Evolutionary conservation across 2,888 invertebrate genomes (phyloP), one percentile per base, ranked within the genome.

Genomic region (Eristalis arbustorum): DNA sequence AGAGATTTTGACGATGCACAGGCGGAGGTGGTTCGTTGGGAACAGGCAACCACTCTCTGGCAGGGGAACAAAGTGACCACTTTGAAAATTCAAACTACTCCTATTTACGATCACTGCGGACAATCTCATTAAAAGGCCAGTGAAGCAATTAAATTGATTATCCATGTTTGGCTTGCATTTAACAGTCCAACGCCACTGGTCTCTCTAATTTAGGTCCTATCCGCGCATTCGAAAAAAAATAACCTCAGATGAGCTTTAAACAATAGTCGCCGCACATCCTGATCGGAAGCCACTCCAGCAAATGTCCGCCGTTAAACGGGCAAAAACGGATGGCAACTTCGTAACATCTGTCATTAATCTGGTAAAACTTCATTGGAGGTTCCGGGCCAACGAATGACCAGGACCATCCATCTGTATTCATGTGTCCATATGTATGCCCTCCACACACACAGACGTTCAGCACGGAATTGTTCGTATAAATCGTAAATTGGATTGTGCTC

Each of bases 261-360:
- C 37, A 37, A 37, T 13, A 37, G 13, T 3, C 2, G 2, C 13
- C 37, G 1, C 37, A 3, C 37, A 13, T 37, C 37, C 37, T 13
- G 18, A 18, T 18, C 49, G 49, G 18, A 8, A 18, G 18, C 8
- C n/a, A 49, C 18, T n/a, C 5, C 42, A 6, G 2, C 49, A n/a
- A 8, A 18, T 18, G 18, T 49, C 1, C 18, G n/a, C 18, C 49
- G 6, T 1, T n/a, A 14, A 42, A 6, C 14, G 5, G n/a, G 14
- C 49, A 49, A 71, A n/a, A 71, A 59, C 76, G 76, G 59, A 76
- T 71, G 49, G 66, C 61, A 22, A 66, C 66, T 18, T 49, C 61
- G 61, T 40, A 71, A 67, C 81, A 76, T 76, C 76, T 82, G 81
- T 67, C 76, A 82, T 82, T 82, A 71, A 82, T 76, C 61, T 37